Evolutionary conservation across 2,113 vertebrate genomes (phyloP), one percentile per base, ranked within the genome.

Genomic region (Grammomys dolichurus): DNA sequence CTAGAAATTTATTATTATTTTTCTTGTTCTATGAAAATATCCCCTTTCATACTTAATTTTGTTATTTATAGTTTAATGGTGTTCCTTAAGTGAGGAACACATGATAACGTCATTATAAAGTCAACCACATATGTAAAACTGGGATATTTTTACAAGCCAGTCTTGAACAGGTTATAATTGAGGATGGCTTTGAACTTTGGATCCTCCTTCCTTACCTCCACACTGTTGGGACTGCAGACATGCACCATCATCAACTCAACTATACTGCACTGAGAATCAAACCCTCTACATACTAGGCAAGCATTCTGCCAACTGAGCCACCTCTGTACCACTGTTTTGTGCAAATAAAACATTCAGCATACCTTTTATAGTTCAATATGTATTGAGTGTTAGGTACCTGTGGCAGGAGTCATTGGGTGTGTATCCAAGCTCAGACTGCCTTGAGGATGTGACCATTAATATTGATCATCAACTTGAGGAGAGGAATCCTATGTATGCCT

Each of bases 11-110:
- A 0, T 89, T 93, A 76, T 81, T 56, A 20, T n/a, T 43, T 73
- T 65, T 63, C 28, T 86, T 46, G 73, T 75, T 92, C 40, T 85
- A 80, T 60, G 28, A 36, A 88, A 88, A 69, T n/a, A 90, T 85
- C 92, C 6, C 6, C 11, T 73, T 78, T 85, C 7, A 58, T 33
- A 33, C 1, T 24, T 92, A 69, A 89, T 87, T 95, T 90, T 92
- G 4, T 69, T 69, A 87, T 87, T 92, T 78, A 14, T 56, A 73
- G 16, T 65, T 92, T 92, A 20, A 78, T 40, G 48, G 19, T 77
- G 40, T 14, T 96, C 89, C 67, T 92, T 87, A 48, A 69, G 72
- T 17, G 80, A n/a, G 8, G 0, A 16, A 20, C 1, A 76, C 85
- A 85, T 28, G 81, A 20, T 75, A 28, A 75, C 1, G 3, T 31